A percentile compares a stretch with the other conserved stretches of the same genome.
phyloP scores from a whole-genome alignment of 2,113 vertebrate species.

The Petrocephalus zakoni region DNA sequence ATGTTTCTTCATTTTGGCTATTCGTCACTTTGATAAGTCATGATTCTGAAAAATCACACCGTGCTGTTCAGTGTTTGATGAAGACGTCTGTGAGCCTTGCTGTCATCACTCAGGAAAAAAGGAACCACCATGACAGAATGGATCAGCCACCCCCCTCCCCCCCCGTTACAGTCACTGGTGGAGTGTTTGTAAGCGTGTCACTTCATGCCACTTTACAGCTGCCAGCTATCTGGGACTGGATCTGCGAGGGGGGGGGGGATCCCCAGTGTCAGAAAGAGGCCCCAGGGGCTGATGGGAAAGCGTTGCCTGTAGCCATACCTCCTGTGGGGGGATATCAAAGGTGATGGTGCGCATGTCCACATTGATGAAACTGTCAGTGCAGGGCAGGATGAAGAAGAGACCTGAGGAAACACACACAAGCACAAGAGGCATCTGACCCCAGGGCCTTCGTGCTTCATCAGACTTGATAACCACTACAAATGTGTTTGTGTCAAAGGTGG shows the following conservation, averaged over 20 bases:
- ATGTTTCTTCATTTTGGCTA: not conserved
- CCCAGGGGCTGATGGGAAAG: not conserved
- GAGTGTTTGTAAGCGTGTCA: not conserved
- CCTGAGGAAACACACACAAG: conserved; percentile 56
- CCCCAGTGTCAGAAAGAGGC: not conserved
- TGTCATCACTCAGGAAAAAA: not conserved
- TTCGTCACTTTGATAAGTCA: not conserved
- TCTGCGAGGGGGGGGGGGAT: not conserved
- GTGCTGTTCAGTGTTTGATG: not conserved
- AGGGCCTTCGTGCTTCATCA: not conserved
- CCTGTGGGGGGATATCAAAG: conserved; percentile 93
- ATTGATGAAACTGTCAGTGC: conserved; percentile 93
- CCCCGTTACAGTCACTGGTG: not conserved
- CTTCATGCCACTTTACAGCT: not conserved
- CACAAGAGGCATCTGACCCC: not conserved
- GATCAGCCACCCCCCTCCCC: not conserved
- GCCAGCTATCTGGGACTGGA: not conserved
- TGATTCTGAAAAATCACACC: not conserved
- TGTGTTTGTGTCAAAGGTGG: not conserved
- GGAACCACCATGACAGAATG: not conserved
- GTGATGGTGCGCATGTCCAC: conserved; percentile 97
- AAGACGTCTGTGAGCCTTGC: not conserved
- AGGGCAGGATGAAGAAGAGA: conserved; percentile 87
- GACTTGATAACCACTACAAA: not conserved
- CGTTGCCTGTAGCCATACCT: conserved; percentile 59